Percentiles rank a stretch among this genome's conserved stretches.
phyloP scores from a whole-genome alignment of 2,888 invertebrate species.

The Apamea crenata region DNA sequence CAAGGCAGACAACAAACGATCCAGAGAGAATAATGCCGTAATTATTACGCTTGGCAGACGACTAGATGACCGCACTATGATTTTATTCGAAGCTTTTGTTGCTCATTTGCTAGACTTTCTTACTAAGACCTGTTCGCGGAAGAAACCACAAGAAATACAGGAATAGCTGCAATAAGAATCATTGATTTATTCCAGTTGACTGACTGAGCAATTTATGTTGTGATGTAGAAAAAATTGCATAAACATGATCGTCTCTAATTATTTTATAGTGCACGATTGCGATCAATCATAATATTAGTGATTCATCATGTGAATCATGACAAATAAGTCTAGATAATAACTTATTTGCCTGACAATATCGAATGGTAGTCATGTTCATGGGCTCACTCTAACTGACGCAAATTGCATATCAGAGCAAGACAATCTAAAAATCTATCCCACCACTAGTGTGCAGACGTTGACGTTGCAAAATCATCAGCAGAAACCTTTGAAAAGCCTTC shows the following conservation, averaged over 20 bases:
- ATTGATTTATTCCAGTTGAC: slow-evolving; percentile 39
- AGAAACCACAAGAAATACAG: slow-evolving; percentile 28
- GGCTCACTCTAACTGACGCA: slow-evolving; percentile 11
- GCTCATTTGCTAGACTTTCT: neutral
- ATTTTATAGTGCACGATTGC: slow-evolving; percentile 33
- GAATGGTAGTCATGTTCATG: slow-evolving; percentile 22
- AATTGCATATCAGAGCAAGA: slow-evolving; percentile 28
- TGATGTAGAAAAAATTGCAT: slow-evolving; percentile 22
- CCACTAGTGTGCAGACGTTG: slow-evolving; percentile 71
- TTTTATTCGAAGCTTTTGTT: slow-evolving; percentile 25
- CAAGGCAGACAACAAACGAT: slow-evolving; percentile 8
- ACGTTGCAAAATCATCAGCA: slow-evolving; percentile 79
- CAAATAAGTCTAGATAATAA: neutral
- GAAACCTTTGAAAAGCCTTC: slow-evolving; percentile 82
- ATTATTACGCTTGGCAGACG: slow-evolving; percentile 26
- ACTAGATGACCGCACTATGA: slow-evolving; percentile 27
- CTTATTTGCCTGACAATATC: slow-evolving; percentile 7
- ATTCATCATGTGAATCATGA: slow-evolving; percentile 31
- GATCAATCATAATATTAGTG: slow-evolving; percentile 31
- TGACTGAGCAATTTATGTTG: slow-evolving; percentile 47
- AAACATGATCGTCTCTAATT: slow-evolving; percentile 32
- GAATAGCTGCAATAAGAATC: slow-evolving; percentile 43
- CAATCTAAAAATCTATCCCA: slow-evolving; percentile 47
- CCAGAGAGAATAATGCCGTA: slow-evolving; percentile 25
- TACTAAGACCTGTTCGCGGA: neutral